Evolutionary conservation across 2,113 vertebrate species (phyloP).

Genomic region (Chauna torquata): DNA sequence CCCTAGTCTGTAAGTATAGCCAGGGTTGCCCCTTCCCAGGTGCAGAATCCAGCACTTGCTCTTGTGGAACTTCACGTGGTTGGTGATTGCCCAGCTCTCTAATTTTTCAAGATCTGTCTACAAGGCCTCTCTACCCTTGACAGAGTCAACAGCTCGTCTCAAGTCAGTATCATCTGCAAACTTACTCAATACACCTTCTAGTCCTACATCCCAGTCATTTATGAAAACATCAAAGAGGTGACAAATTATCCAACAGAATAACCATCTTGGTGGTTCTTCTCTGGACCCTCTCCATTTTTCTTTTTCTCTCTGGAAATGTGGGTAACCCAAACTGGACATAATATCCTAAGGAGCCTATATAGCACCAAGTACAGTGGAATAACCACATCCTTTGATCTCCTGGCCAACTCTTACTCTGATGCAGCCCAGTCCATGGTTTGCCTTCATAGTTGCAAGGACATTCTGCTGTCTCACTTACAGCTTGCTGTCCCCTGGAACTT

Average conservation of each 20-base stretch:
- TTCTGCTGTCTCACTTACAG: not conserved
- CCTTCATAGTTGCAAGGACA: not conserved
- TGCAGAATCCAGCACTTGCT: too few species aligned
- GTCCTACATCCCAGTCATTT: too few species aligned
- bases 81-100: too few species aligned
- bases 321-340: not conserved
- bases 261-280: not conserved
- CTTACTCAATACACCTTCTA: too few species aligned
- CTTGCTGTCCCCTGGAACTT: not conserved
- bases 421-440: not conserved
- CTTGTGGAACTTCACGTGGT: too few species aligned
- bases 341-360: not conserved
- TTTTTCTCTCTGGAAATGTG: not conserved
- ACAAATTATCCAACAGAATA: not conserved
- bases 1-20: too few species aligned
- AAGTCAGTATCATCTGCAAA: too few species aligned
- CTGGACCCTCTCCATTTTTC: not conserved
- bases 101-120: too few species aligned
- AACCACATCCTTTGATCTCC: not conserved
- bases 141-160: too few species aligned
- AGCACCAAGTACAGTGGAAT: not conserved
- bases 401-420: not conserved
- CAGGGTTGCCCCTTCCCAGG: too few species aligned
- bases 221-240: too few species aligned
- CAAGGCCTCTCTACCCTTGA: too few species aligned